Percentiles rank a stretch among this genome's conserved stretches.
Conservation (phyloP, 2,797 vertebrate genomes). For the Acanthornis magna region DNA sequence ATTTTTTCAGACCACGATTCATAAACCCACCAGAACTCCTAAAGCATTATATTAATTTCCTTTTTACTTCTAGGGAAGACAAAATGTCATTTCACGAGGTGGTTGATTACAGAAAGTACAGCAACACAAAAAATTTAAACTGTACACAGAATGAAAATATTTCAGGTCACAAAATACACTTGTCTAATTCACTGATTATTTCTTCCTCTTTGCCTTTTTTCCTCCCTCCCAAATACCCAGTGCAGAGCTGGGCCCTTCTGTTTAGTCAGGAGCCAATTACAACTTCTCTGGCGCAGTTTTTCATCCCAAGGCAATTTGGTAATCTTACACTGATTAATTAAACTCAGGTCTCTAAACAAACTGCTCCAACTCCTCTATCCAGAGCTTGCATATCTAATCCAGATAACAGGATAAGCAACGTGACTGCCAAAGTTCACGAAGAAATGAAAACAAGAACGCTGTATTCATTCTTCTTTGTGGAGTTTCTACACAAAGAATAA, state of each 20-base stretch:
- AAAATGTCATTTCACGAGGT: background rate
- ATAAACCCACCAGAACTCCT: background rate
- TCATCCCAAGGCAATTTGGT: background rate
- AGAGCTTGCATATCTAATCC: constrained; percentile 36
- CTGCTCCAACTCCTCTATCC: background rate
- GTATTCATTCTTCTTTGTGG: constrained; percentile 2
- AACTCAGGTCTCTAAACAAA: constrained; percentile 10
- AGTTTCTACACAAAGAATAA: constrained; percentile 31
- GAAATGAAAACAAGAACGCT: constrained; percentile 9
- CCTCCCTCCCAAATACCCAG: background rate
- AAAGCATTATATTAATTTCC: background rate
- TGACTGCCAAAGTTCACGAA: constrained; percentile 15
- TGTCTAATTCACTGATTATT: background rate
- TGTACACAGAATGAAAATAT: background rate
- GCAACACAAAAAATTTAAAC: background rate
- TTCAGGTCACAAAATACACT: background rate
- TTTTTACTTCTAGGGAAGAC: background rate
- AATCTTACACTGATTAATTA: constrained; percentile 47
- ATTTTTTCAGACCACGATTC: background rate
- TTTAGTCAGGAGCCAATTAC: constrained; percentile 20
- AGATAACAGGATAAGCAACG: constrained; percentile 28
- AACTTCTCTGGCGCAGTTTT: background rate
- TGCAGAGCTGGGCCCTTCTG: background rate
- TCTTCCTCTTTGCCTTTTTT: background rate
- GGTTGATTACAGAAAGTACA: background rate